phyloP scores from a whole-genome alignment of 2,888 invertebrate genomes.

The Diaprepes abbreviatus region DNA sequence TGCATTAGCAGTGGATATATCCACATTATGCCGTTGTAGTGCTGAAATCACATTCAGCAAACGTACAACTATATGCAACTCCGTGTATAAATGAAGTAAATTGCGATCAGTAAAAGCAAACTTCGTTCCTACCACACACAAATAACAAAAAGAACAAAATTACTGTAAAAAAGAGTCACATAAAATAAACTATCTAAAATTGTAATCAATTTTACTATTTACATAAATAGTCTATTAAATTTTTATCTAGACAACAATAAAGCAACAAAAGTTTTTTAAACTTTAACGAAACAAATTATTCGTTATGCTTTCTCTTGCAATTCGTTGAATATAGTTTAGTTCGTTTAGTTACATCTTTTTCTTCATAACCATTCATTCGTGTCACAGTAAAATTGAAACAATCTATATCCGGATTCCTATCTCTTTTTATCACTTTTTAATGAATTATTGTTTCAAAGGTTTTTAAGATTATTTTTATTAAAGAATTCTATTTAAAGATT shows the following conservation, averaged over 20 bases:
- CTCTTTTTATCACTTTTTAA: neutral
- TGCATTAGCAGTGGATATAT: no score
- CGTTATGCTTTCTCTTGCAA: slow-evolving; percentile 19
- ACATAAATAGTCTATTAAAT: slow-evolving; percentile 3
- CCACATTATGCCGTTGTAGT: no score
- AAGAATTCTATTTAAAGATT: neutral
- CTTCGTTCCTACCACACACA: no score
- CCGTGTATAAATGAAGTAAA: no score
- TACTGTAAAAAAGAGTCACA: no score
- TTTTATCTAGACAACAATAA: slow-evolving; percentile 7
- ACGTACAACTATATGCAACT: no score
- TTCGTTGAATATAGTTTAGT: slow-evolving; percentile 17
- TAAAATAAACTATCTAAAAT: neutral
- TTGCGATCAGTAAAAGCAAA: no score
- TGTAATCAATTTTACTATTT: slow-evolving; percentile 4
- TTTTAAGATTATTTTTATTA: neutral
- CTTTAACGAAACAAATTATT: slow-evolving; percentile 1
- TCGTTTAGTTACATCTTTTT: slow-evolving; percentile 15
- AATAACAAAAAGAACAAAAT: no score
- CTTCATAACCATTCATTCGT: slow-evolving; percentile 13
- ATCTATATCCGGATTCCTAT: slow-evolving; percentile 21
- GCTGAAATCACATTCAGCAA: no score
- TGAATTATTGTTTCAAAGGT: neutral
- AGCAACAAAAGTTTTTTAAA: slow-evolving; percentile 4
- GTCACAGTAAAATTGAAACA: slow-evolving; percentile 14